Conservation (phyloP, 92 coral and sea anemone genomes). For the Zoanthus solanderi region DNA sequence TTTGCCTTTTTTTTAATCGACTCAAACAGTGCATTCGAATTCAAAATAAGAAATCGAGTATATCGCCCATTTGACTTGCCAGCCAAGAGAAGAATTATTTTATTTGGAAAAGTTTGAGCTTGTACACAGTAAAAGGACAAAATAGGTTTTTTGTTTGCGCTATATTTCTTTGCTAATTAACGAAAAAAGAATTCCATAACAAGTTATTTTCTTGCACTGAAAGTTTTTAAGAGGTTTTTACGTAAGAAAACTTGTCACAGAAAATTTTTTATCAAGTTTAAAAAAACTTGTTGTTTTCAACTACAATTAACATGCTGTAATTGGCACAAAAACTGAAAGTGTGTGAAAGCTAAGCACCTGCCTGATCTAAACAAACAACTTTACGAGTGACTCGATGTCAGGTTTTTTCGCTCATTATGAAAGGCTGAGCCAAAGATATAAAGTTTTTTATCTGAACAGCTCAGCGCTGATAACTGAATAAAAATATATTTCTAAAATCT, state of each 20-base stretch:
- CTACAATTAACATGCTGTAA: conserved; percentile 20
- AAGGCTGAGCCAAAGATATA: background rate
- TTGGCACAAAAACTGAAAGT: conserved; percentile 38
- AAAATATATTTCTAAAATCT: background rate
- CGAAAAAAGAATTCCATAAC: background rate
- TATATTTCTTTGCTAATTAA: conserved; percentile 17
- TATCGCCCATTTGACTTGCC: background rate
- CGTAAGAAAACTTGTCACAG: background rate
- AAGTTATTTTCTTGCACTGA: background rate
- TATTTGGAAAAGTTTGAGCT: conserved; percentile 9
- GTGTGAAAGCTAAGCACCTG: conserved; percentile 20
- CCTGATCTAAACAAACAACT: conserved; percentile 29
- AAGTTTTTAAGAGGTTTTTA: background rate
- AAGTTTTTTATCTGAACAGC: background rate
- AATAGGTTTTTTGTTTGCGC: background rate
- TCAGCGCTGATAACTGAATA: background rate
- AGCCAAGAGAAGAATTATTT: conserved; percentile 2
- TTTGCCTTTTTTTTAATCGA: background rate
- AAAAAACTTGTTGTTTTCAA: background rate
- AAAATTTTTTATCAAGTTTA: background rate
- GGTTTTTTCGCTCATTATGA: background rate
- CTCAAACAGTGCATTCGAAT: background rate
- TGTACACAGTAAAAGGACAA: background rate
- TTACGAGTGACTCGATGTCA: conserved; percentile 23
- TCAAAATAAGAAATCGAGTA: background rate